Evolutionary conservation across 2,888 invertebrate species (phyloP), one percentile per base, ranked within the genome.

Genomic region (Ochropleura leucogaster): DNA sequence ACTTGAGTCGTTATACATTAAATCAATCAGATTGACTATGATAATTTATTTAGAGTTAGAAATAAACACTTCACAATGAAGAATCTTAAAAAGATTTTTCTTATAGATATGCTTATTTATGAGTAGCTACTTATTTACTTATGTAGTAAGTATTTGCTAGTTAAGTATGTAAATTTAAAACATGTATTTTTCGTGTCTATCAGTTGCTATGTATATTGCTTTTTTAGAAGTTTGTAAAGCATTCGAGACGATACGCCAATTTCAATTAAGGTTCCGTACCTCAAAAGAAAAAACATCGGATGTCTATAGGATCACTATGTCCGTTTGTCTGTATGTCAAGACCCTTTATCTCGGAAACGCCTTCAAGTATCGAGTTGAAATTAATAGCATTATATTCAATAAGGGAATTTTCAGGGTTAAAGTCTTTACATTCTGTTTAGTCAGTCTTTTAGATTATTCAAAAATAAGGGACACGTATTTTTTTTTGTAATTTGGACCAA

Each of bases 1-100:
- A 74, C 74, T 75, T 18, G 66, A 73, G 72, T 78, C 57, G 40
- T 59, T 47, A 65, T 57, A 57, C 20, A 65, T 59, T 55, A 30
- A 51, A 40, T 47, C n/a, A 49, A 69, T 68, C 40, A 6, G 20
- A 62, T 51, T 16, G 46, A 62, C 62, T 14, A 53, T 46, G 16
- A 12, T 46, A 16, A 51, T 72, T 72, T 72, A 4, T 4, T 51
- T 49, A 18, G 30, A 7, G n/a, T n/a, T 49, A 44, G 59, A 72
- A 47, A 47, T 40, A 30, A n/a, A 60, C 51, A 44, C 44, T 60
- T 62, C 12, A 20, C 6, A 72, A 53, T 20, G 12, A 16, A 44
- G 44, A 60, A n/a, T 72, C 14, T 59, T 46, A 0, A 16, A 8
- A 53, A 14, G 18, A 20, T 63, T 53, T 72, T 72, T 51, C 30